Evolutionary conservation across 2,888 invertebrate species (phyloP).

Genomic region (Nyleta sp.): DNA sequence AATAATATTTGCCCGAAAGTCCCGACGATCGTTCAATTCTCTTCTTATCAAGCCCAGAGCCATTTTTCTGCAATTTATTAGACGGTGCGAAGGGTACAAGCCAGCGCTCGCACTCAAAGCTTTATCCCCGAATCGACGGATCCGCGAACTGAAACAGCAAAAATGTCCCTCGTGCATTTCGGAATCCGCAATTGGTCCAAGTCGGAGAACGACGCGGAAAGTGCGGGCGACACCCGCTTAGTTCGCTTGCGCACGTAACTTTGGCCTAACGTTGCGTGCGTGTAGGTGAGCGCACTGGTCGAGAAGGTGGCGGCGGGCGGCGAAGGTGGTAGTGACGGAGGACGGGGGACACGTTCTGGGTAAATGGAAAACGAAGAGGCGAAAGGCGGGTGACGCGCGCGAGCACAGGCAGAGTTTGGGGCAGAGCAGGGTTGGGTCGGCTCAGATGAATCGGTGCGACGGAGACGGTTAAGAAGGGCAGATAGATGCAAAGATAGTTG

Average conservation of each 20-base stretch:
- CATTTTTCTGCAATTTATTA: too few relatives aligned
- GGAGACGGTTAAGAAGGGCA: neutral
- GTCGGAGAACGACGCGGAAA: too few relatives aligned
- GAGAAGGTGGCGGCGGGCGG: slow-evolving; percentile 64
- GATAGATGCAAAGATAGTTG: slow-evolving; percentile 6
- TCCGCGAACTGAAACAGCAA: too few relatives aligned
- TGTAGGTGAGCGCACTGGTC: slow-evolving; percentile 66
- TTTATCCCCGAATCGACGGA: too few relatives aligned
- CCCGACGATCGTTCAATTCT: too few relatives aligned
- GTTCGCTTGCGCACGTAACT: slow-evolving; percentile 46
- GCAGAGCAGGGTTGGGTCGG: slow-evolving; percentile 39
- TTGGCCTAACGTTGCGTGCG: slow-evolving; percentile 60
- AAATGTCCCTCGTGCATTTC: too few relatives aligned
- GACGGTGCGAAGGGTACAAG: too few relatives aligned
- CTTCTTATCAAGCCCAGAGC: too few relatives aligned
- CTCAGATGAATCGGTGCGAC: slow-evolving; percentile 51
- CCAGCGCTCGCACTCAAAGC: too few relatives aligned
- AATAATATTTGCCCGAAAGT: too few relatives aligned
- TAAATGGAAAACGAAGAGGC: slow-evolving; percentile 51
- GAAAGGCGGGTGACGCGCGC: slow-evolving; percentile 32
- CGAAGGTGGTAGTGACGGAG: slow-evolving; percentile 65
- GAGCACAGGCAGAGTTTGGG: slow-evolving; percentile 16
- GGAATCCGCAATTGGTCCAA: too few relatives aligned
- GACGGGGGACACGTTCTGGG: slow-evolving; percentile 62
- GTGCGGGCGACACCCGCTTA: slow-evolving; percentile 70